phyloP scores from a whole-genome alignment of 1,140 invertebrate species.

The Formica exsecta region DNA sequence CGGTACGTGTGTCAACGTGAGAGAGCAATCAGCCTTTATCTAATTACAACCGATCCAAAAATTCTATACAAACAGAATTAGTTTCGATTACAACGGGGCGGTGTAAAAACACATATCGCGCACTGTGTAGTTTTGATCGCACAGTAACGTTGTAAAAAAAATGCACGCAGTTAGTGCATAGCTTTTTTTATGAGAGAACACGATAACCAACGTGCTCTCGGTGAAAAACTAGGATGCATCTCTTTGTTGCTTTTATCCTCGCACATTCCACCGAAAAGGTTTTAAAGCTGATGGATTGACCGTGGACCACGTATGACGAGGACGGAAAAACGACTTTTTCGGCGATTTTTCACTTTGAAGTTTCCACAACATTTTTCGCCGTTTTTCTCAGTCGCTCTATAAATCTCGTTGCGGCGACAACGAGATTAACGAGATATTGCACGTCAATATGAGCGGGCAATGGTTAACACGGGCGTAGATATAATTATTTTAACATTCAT shows the following conservation, averaged over 20 bases:
- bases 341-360: neutral
- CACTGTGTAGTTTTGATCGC: slow-evolving; percentile 32
- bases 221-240: neutral
- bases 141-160: slow-evolving; percentile 6
- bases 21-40: neutral
- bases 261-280: slow-evolving; percentile 3
- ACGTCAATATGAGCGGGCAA: neutral
- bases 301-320: neutral
- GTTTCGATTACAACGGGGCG: neutral
- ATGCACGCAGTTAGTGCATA: neutral
- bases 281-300: slow-evolving; percentile 48
- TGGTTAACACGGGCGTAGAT: neutral
- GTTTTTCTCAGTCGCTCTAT: neutral
- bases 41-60: slow-evolving; percentile 1
- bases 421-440: neutral
- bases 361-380: slow-evolving; percentile 7
- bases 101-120: slow-evolving; percentile 22
- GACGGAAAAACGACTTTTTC: slow-evolving; percentile 17
- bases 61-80: slow-evolving; percentile 12
- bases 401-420: neutral
- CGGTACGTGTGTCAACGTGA: neutral
- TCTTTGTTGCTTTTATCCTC: slow-evolving; percentile 20
- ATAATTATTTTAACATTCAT: slow-evolving; percentile 39
- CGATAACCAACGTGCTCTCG: slow-evolving; percentile 46
- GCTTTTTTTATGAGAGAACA: neutral